A percentile compares a stretch with the other conserved stretches of the same genome.
Evolutionary conservation across 1,140 invertebrate genomes (phyloP).

Genomic region (Drosophila persimilis): DNA sequence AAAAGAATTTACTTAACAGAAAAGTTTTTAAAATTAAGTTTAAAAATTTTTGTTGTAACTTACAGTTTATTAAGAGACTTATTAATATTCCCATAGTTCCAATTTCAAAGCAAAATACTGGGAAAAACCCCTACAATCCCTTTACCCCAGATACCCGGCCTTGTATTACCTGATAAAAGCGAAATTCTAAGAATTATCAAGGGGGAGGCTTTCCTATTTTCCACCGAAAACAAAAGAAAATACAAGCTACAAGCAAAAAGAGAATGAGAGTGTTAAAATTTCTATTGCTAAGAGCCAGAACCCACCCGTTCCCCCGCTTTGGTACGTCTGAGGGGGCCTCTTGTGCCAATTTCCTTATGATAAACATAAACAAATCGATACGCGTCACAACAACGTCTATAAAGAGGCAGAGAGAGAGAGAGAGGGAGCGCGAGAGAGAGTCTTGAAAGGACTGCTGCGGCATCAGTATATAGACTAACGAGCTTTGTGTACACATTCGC

Average conservation of each 20-base stretch:
- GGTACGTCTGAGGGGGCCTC: slow-evolving; percentile 30
- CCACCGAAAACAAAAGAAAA: slow-evolving; percentile 15
- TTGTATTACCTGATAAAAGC: background rate
- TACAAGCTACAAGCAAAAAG: slow-evolving; percentile 2
- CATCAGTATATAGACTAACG: slow-evolving; percentile 39
- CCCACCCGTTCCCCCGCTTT: background rate
- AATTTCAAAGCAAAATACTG: too few species aligned
- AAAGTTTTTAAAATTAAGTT: too few species aligned
- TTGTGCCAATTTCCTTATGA: slow-evolving; percentile 70
- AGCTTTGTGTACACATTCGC: slow-evolving; percentile 55
- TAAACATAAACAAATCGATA: slow-evolving; percentile 82
- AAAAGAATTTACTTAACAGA: too few species aligned
- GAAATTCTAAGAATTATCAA: slow-evolving; percentile 16
- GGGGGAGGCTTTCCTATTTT: slow-evolving; percentile 8
- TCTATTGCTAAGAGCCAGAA: slow-evolving; percentile 32
- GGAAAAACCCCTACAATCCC: too few species aligned
- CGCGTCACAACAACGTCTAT: slow-evolving; percentile 66
- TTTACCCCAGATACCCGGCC: background rate
- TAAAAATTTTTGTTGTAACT: too few species aligned
- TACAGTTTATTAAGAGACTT: too few species aligned
- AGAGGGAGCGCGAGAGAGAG: background rate
- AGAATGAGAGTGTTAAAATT: slow-evolving; percentile 4
- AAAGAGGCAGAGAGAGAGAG: slow-evolving; percentile 7
- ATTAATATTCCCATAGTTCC: too few species aligned
- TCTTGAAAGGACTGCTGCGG: slow-evolving; percentile 37